phyloP scores from a whole-genome alignment of 1,140 invertebrate genomes.

The Philaenus spumarius region DNA sequence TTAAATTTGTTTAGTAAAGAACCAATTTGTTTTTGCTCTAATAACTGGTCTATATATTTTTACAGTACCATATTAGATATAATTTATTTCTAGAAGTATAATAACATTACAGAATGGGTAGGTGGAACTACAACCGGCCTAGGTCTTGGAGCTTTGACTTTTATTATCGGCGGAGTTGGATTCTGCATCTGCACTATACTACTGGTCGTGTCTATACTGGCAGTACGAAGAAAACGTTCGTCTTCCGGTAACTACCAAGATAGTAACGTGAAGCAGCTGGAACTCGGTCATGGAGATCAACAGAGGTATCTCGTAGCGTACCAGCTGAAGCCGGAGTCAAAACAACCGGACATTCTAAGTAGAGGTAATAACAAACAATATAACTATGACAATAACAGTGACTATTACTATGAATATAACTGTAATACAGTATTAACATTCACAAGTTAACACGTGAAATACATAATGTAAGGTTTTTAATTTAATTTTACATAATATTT shows the following conservation, averaged over 20 bases:
- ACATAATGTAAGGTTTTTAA: no score
- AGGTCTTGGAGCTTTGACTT: constrained; percentile 48
- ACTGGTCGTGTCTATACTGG: constrained; percentile 52
- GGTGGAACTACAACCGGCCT: constrained; percentile 41
- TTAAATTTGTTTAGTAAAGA: no score
- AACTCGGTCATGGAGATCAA: constrained; percentile 46
- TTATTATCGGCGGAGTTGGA: background rate
- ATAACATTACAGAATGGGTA: constrained; percentile 45
- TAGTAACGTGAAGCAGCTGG: constrained; percentile 46
- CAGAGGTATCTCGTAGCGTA: constrained; percentile 48
- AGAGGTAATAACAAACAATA: no score
- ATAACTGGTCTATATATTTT: no score
- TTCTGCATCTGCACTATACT: constrained; percentile 54
- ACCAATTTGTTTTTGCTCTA: no score
- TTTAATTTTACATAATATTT: no score
- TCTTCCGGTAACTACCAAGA: constrained; percentile 38
- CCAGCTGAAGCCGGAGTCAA: constrained; percentile 43
- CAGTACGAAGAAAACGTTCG: constrained; percentile 37
- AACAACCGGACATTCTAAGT: constrained; percentile 49
- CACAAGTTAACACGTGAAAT: no score
- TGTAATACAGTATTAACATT: no score
- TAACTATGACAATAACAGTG: no score
- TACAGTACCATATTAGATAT: no score
- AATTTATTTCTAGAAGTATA: no score
- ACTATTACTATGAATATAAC: no score